Conservation (phyloP, 1,140 invertebrate genomes). For the Nylanderia fulva region DNA sequence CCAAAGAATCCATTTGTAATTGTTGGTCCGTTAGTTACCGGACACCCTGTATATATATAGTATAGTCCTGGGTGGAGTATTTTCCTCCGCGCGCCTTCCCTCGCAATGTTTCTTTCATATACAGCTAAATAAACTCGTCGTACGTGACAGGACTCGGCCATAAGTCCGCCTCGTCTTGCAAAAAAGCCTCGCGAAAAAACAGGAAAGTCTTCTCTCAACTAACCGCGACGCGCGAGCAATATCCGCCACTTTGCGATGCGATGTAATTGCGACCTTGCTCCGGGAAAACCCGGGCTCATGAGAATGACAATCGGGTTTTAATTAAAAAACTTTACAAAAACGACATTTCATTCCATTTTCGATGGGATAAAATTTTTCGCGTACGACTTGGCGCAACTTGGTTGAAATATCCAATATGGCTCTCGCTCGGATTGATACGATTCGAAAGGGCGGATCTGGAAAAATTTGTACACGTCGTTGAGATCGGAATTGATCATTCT, state of each 20-base stretch:
- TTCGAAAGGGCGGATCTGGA: background rate
- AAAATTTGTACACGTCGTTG: background rate
- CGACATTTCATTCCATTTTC: background rate
- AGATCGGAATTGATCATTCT: background rate
- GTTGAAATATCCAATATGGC: background rate
- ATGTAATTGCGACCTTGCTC: conserved; percentile 35
- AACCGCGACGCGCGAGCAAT: conserved; percentile 33
- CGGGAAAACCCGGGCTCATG: background rate
- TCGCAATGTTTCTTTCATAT: conserved; percentile 67
- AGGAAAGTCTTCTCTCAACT: conserved; percentile 11
- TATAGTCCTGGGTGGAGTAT: conserved; percentile 1
- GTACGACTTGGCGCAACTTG: background rate
- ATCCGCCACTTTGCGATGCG: conserved; percentile 52
- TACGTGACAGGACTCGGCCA: conserved; percentile 72
- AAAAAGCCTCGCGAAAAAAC: conserved; percentile 42
- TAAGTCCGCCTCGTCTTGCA: conserved; percentile 37
- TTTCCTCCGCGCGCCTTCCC: conserved; percentile 29
- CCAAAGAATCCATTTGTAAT: too few relatives aligned
- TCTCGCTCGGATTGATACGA: background rate
- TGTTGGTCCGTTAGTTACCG: too few relatives aligned
- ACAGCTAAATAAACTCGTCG: conserved; percentile 74
- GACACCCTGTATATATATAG: too few relatives aligned
- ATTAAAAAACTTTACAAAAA: conserved; percentile 53
- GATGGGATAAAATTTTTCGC: conserved; percentile 1
- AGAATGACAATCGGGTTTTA: conserved; percentile 46